phyloP scores from a whole-genome alignment of 2,797 vertebrate species.

The Saxicola maurus region DNA sequence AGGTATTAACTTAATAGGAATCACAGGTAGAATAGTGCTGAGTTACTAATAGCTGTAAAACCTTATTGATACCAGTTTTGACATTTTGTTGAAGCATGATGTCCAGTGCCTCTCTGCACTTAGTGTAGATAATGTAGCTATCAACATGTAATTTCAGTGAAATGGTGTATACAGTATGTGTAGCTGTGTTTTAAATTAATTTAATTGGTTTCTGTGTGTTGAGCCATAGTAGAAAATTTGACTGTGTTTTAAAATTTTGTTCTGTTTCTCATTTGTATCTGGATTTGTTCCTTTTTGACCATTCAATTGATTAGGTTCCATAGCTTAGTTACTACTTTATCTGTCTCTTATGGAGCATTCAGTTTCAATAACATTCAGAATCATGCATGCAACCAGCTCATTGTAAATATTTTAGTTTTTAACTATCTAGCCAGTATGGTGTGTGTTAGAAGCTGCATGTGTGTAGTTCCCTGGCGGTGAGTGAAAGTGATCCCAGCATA shows the following conservation, averaged over 20 bases:
- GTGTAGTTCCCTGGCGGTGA: conserved; percentile 19
- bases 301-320: background rate
- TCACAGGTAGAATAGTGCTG: conserved; percentile 69
- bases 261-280: background rate
- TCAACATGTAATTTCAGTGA: conserved; percentile 78
- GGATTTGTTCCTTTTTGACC: background rate
- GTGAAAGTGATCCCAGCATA: conserved; percentile 4
- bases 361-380: conserved; percentile 40
- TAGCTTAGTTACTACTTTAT: conserved; percentile 23
- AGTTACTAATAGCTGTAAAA: conserved; percentile 71
- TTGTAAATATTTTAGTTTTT: conserved; percentile 62
- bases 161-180: conserved; percentile 73
- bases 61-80: conserved; percentile 72
- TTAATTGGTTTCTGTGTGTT: conserved; percentile 74
- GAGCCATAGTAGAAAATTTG: conserved; percentile 73
- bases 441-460: background rate
- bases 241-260: conserved; percentile 9
- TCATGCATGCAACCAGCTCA: conserved; percentile 2
- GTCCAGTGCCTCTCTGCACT: conserved; percentile 91
- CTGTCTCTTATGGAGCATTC: background rate
- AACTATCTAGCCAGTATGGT: conserved; percentile 16
- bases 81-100: conserved; percentile 86
- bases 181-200: conserved; percentile 74
- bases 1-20: conserved; percentile 70
- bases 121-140: conserved; percentile 90